phyloP scores from a whole-genome alignment of 2,888 invertebrate genomes.

The Drosophila ochracea region DNA sequence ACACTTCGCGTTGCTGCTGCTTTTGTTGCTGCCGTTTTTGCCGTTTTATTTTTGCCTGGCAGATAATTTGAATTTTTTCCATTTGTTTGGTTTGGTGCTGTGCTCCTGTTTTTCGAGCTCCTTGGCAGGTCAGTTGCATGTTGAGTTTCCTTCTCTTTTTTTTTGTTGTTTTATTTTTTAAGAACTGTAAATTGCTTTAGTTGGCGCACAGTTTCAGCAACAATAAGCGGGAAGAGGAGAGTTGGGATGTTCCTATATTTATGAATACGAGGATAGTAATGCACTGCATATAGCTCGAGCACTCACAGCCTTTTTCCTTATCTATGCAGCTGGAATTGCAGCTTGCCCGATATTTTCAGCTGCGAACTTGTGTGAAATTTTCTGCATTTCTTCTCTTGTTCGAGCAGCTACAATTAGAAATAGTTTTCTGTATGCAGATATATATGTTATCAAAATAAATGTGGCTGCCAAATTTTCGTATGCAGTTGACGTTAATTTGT shows the following conservation, averaged over 20 bases:
- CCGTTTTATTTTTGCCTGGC: constrained; percentile 55
- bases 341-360: constrained; percentile 16
- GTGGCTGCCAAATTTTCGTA: background rate
- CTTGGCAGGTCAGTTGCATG: constrained; percentile 74
- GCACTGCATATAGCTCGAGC: constrained; percentile 36
- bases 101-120: constrained; percentile 20
- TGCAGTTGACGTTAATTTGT: background rate
- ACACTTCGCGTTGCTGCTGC: constrained; percentile 47
- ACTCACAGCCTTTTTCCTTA: constrained; percentile 42
- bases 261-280: constrained; percentile 58
- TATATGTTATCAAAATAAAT: background rate
- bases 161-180: constrained; percentile 45
- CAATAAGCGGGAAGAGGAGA: constrained; percentile 33
- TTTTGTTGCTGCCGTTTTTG: background rate
- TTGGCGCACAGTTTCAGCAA: constrained; percentile 64
- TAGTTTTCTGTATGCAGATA: background rate
- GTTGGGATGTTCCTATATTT: constrained; percentile 29
- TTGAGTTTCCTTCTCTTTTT: background rate
- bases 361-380: constrained; percentile 4
- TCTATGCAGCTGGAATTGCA: constrained; percentile 42
- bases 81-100: constrained; percentile 73
- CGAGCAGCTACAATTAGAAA: constrained; percentile 8
- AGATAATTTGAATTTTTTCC: constrained; percentile 78
- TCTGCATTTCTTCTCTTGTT: constrained; percentile 42
- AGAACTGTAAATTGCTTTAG: constrained; percentile 79